Base-by-base conservation (phyloP, 2,888 invertebrate species). In the Cartodere bifasciata region DNA sequence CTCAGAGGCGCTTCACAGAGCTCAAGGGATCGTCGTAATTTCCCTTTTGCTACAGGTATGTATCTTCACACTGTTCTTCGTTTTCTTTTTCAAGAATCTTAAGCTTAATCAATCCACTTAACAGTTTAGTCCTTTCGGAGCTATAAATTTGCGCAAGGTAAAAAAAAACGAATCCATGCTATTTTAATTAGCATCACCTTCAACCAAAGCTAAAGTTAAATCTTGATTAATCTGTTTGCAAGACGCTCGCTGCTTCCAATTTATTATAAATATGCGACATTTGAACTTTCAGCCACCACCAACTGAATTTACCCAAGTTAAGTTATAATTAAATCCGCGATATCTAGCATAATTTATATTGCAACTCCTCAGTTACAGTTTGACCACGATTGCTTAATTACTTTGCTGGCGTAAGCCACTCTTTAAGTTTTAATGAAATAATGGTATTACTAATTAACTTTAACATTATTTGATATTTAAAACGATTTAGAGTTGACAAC, bases 1-100 rank as follows among this genome's bases (percentile, higher is more conserved):
- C 65, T 84, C 91, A 34, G 88, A 92, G 62, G 95, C 95, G 41
- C 68, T 90, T 50, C 83, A 84, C 57, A 81, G 86, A 58, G 88
- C 94, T 40, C 87, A 92, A 61, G 97, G 97, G 52, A 80, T 97
- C 56, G 86, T 92, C 45, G 92, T 88, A 40, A 82, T 97, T 54
- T 86, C 94, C 38, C 72, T 95, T 44, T 74, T 97, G 48, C 67
- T 95, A 47, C 94, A 95, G 84, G 95, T 95, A 68, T 64, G 63
- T 55, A 16, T 13, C 27, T n/a, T n/a, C n/a, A n/a, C n/a, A n/a
- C n/a, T n/a, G n/a, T n/a, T n/a, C n/a, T n/a, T n/a, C n/a, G n/a
- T n/a, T n/a, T n/a, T n/a, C n/a, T n/a, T n/a, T n/a, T n/a, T n/a
- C n/a, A n/a, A n/a, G n/a, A n/a, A n/a, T n/a, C n/a, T n/a, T n/a